Base-by-base conservation (phyloP, 2,888 invertebrate genomes). In the Thymelicus lineola region DNA sequence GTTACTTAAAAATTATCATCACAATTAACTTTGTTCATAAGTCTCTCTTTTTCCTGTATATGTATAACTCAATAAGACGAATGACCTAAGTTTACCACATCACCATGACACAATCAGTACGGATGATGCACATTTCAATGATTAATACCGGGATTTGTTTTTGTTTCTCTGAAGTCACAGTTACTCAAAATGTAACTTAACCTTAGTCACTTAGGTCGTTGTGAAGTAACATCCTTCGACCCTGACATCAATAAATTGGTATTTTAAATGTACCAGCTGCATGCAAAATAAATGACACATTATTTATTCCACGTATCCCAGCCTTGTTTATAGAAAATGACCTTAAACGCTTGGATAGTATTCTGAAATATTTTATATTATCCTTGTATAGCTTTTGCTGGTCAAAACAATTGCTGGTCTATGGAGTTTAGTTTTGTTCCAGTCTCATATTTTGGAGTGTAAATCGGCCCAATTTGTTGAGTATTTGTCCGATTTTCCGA, bases 301-400 rank as follows among this genome's bases (percentile, higher is more conserved):
- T 79, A 75, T 59, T 74, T 79, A 81, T 82, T 82, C 82, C 71
- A 66, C 74, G 77, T 77, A 76, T 38, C n/a, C 17, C 71, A 59
- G 55, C 60, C 60, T 61, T 28, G 53, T 60, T 57, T 50, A 48
- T 67, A 61, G 67, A 66, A 76, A 77, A 77, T 82, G 79, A 73
- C 80, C 80, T 81, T 82, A 79, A 58, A 48, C 61, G 74, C 45
- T 58, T 74, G 38, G 50, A 53, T 38, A n/a, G 35, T 57, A 15
- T 53, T 72, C 58, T 63, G 38, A 71, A 74, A 73, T 67, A 55
- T 70, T 0, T 9, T 38, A 20, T 20, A 20, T 28, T 38, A 38
- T 9, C 38, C 38, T 7, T 38, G 10, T 38, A 38, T 38, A 38
- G 7, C 38, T 38, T 38, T 38, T 38, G 1, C 38, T 7, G 9